Percentiles rank a stretch among this genome's conserved stretches.
These are phyloP conservation scores for Lepidurus packardi DNA, from an alignment of 1,140 invertebrate genomes.

Conservation along the genomic window DNA sequence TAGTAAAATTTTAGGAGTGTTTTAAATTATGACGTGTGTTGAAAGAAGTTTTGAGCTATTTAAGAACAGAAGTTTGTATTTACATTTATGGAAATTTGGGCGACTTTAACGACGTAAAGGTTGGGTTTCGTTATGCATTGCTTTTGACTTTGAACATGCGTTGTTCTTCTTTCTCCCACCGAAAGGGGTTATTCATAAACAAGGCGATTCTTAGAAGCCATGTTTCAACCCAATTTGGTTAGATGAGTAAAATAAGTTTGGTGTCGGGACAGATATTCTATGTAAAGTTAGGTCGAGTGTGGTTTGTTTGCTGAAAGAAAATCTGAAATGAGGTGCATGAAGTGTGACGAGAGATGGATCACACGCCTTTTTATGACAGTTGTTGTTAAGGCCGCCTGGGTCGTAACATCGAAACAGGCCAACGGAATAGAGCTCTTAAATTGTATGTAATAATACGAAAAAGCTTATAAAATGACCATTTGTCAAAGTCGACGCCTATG, in stretches of 20 bases:
- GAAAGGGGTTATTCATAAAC: background rate
- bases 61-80: too few species aligned
- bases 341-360: background rate
- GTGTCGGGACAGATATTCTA: background rate
- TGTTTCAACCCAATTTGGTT: background rate
- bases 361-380: background rate
- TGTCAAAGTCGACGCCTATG: slow-evolving; percentile 17
- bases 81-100: too few species aligned
- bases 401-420: background rate
- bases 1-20: too few species aligned
- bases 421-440: background rate
- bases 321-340: background rate
- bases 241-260: background rate
- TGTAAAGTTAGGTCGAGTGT: background rate
- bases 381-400: background rate
- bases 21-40: too few species aligned
- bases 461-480: slow-evolving; percentile 16
- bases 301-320: background rate
- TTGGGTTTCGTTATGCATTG: too few species aligned
- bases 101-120: too few species aligned
- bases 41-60: too few species aligned
- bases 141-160: background rate
- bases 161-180: background rate
- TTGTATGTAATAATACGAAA: background rate
- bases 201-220: background rate